These are phyloP conservation scores for Rousettus madagascariensis DNA, from an alignment of 2,797 vertebrate species.

Conservation along the genomic window DNA sequence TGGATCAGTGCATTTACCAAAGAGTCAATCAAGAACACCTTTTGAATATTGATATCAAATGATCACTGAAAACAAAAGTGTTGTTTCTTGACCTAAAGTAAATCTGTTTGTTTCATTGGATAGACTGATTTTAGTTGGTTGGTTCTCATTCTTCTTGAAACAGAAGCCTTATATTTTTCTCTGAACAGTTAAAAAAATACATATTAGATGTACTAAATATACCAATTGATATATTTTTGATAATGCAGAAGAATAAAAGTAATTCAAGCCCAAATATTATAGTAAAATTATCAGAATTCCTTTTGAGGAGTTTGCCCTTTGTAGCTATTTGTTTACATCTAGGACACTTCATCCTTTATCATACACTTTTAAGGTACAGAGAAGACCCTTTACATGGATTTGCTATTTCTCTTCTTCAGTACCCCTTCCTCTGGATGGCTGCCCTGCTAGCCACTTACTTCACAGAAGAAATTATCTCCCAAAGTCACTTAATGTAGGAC, in stretches of 20 bases:
- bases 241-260: not conserved
- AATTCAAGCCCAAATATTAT: not conserved
- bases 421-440: constrained; percentile 75
- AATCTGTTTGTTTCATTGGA: not conserved
- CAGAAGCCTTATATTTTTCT: not conserved
- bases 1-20: not conserved
- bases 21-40: not conserved
- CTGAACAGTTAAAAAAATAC: not conserved
- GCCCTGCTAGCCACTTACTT: constrained; percentile 74
- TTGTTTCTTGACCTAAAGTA: not conserved
- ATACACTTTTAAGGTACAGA: constrained; percentile 69
- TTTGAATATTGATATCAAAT: not conserved
- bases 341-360: constrained; percentile 72
- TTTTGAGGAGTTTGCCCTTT: constrained; percentile 47
- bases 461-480: constrained; percentile 75
- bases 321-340: constrained; percentile 67
- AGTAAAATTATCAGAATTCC: constrained; percentile 40
- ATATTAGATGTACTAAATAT: not conserved
- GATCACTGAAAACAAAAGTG: not conserved
- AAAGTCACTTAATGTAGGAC: constrained; percentile 76
- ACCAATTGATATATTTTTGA: not conserved
- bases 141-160: constrained; percentile 12
- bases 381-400: constrained; percentile 70
- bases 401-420: constrained; percentile 64
- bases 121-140: not conserved